Evolutionary conservation across 2,888 invertebrate genomes (phyloP).

Genomic region (Pollenia labialis): DNA sequence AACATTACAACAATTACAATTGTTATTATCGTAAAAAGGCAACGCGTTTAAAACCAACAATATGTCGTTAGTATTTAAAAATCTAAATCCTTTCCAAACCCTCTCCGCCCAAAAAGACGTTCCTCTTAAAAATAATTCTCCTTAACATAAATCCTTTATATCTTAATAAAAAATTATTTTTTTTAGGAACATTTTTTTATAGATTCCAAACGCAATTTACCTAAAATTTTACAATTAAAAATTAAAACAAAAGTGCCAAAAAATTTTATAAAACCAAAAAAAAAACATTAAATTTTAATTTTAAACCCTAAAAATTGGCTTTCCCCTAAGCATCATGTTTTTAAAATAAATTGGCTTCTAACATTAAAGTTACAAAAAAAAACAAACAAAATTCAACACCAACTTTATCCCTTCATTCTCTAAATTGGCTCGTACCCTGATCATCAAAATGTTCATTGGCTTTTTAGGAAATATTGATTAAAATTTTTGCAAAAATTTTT

Average conservation of each 20-base stretch:
- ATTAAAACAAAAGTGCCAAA: slow-evolving; percentile 54
- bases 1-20: slow-evolving; percentile 83
- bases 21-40: slow-evolving; percentile 84
- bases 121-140: too few species aligned
- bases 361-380: neutral
- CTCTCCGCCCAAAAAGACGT: neutral
- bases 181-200: slow-evolving; percentile 8
- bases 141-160: too few species aligned
- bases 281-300: slow-evolving; percentile 4
- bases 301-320: slow-evolving; percentile 11
- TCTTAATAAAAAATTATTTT: too few species aligned
- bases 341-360: slow-evolving; percentile 45
- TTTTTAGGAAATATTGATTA: slow-evolving; percentile 41
- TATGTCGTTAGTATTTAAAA: slow-evolving; percentile 84
- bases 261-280: neutral
- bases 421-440: slow-evolving; percentile 48
- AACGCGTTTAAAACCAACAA: slow-evolving; percentile 82
- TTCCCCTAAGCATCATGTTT: slow-evolving; percentile 10
- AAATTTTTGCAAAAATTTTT: slow-evolving; percentile 55
- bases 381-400: slow-evolving; percentile 11
- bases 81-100: slow-evolving; percentile 1
- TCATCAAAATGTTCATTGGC: slow-evolving; percentile 28
- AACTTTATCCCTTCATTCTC: slow-evolving; percentile 2
- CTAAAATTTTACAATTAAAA: slow-evolving; percentile 41
- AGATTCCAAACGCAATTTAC: slow-evolving; percentile 73